phyloP scores from a whole-genome alignment of 2,888 invertebrate genomes.

The Microchrysa polita region DNA sequence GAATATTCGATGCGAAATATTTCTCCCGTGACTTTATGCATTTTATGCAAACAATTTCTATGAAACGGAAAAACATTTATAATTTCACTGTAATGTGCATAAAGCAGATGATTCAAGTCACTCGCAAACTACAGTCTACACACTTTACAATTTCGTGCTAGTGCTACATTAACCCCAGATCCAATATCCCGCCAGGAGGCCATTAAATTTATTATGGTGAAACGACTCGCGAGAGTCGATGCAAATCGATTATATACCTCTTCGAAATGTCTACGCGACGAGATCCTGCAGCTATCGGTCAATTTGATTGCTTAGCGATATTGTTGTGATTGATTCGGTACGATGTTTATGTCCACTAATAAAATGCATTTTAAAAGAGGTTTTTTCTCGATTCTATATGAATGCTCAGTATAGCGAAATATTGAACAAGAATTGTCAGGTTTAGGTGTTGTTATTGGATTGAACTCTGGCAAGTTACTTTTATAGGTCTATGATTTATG shows the following conservation, averaged over 20 bases:
- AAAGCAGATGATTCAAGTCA: slow-evolving; percentile 17
- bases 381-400: not conserved
- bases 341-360: slow-evolving; percentile 41
- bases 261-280: no score
- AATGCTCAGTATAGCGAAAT: not conserved
- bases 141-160: slow-evolving; percentile 40
- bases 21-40: slow-evolving; percentile 33
- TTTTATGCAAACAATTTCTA: slow-evolving; percentile 47
- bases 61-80: not conserved
- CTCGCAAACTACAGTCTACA: not conserved
- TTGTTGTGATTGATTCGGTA: slow-evolving; percentile 40
- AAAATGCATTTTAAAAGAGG: slow-evolving; percentile 34
- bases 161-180: slow-evolving; percentile 32
- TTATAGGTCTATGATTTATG: slow-evolving; percentile 31
- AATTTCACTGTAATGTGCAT: slow-evolving; percentile 6
- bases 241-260: slow-evolving; percentile 42
- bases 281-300: slow-evolving; percentile 44
- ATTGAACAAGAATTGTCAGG: not conserved
- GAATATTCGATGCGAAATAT: slow-evolving; percentile 15
- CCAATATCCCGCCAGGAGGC: slow-evolving; percentile 30
- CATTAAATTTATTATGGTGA: slow-evolving; percentile 40
- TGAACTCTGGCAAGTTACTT: not conserved
- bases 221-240: slow-evolving; percentile 14
- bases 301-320: slow-evolving; percentile 40
- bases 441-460: not conserved